Percentiles rank a stretch among this genome's conserved stretches.
These are phyloP conservation scores for Antechinus stuartii DNA, from an alignment of 2,113 vertebrate species.

Conservation along the genomic window DNA sequence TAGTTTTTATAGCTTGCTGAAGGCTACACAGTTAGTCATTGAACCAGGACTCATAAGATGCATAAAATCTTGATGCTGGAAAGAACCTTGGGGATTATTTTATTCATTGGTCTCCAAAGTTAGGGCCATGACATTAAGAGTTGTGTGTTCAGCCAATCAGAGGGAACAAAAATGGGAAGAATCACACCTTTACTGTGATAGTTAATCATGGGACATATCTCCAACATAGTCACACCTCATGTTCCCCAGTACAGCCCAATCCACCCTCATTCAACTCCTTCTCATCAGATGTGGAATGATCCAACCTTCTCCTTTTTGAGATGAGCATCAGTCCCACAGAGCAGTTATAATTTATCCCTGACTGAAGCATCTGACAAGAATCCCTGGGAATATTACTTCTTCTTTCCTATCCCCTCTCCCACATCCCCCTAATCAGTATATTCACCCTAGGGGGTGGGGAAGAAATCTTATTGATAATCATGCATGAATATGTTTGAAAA, in stretches of 20 bases:
- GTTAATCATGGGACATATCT: background rate
- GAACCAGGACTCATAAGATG: background rate
- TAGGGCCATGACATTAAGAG: background rate
- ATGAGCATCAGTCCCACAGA: background rate
- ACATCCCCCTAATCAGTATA: background rate
- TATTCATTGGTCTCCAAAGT: background rate
- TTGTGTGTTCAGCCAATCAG: background rate
- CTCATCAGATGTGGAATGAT: background rate
- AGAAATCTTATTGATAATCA: background rate
- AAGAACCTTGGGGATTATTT: background rate
- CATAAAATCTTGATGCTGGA: background rate
- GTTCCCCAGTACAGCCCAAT: background rate
- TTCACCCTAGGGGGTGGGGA: background rate
- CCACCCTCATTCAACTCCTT: background rate
- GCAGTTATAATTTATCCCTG: background rate
- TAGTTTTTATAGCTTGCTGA: conserved; percentile 4
- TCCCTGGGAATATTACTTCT: background rate
- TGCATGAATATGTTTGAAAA: background rate
- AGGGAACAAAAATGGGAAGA: background rate
- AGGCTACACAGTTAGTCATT: background rate
- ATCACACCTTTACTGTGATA: background rate
- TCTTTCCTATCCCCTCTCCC: background rate
- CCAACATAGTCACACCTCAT: background rate
- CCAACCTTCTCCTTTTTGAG: background rate
- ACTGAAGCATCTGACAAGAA: background rate